phyloP scores from a whole-genome alignment of 2,888 invertebrate genomes.

The Nemotelus pantherinus region DNA sequence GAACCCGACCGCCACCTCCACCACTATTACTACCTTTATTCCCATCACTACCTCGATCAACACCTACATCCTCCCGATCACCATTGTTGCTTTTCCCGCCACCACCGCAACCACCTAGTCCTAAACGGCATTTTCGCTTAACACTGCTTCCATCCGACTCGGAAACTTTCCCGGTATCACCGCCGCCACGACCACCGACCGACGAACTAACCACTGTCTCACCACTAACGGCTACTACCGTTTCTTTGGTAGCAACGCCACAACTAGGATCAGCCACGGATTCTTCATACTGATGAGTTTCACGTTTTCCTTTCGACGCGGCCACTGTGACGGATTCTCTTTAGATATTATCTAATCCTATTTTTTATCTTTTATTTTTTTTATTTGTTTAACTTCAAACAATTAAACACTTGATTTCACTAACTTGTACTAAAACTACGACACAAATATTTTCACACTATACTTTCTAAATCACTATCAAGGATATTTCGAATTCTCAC shows the following conservation, averaged over 20 bases:
- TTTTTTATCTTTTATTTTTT: neutral
- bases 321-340: conserved; percentile 52
- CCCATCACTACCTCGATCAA: conserved; percentile 3
- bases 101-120: conserved; percentile 21
- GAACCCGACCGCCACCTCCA: neutral
- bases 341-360: neutral
- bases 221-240: conserved; percentile 42
- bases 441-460: neutral
- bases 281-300: conserved; percentile 52
- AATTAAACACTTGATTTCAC: neutral
- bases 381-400: neutral
- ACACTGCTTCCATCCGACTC: conserved; percentile 39
- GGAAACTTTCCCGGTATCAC: conserved; percentile 32
- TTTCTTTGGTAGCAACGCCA: conserved; percentile 53
- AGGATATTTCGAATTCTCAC: neutral
- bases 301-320: conserved; percentile 59
- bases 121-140: conserved; percentile 38
- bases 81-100: conserved; percentile 13
- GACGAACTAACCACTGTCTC: conserved; percentile 39
- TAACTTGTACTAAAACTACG: neutral
- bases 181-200: conserved; percentile 23
- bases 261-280: conserved; percentile 35
- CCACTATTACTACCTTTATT: neutral
- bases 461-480: neutral
- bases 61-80: neutral